phyloP scores from a whole-genome alignment of 2,888 invertebrate genomes.

The Drosophila quinaria region DNA sequence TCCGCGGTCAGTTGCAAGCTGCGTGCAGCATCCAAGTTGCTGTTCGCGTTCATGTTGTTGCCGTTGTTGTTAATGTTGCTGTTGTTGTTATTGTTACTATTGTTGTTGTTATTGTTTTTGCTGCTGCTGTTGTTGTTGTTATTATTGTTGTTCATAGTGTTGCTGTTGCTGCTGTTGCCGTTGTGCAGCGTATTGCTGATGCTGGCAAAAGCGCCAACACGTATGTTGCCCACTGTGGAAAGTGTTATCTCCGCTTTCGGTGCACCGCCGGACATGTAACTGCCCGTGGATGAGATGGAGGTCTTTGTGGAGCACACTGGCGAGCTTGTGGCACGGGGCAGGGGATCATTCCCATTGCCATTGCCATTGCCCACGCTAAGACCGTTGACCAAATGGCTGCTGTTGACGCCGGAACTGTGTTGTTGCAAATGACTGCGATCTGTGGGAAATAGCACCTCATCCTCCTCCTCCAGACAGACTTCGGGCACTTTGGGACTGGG shows the following conservation, averaged over 20 bases:
- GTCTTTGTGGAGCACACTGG: constrained; percentile 67
- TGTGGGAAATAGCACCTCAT: constrained; percentile 82
- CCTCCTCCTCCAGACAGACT: constrained; percentile 85
- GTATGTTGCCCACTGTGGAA: constrained; percentile 79
- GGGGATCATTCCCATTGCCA: constrained; percentile 35
- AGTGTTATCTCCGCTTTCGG: constrained; percentile 77
- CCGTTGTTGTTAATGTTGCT: constrained; percentile 22
- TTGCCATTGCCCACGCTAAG: too few relatives aligned
- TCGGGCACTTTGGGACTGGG: constrained; percentile 85
- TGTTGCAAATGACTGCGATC: constrained; percentile 76
- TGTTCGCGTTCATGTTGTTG: constrained; percentile 39
- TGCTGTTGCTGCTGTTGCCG: constrained; percentile 39
- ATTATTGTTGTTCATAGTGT: constrained; percentile 19
- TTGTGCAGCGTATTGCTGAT: constrained; percentile 76
- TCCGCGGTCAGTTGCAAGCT: constrained; percentile 66
- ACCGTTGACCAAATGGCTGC: constrained; percentile 26
- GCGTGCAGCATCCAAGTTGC: constrained; percentile 20
- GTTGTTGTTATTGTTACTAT: constrained; percentile 33
- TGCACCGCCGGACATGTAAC: constrained; percentile 54
- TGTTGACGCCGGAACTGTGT: constrained; percentile 23
- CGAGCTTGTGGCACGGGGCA: constrained; percentile 62
- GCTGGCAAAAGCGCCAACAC: constrained; percentile 82
- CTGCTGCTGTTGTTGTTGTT: constrained; percentile 24
- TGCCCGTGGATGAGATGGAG: constrained; percentile 64
- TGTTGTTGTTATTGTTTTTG: constrained; percentile 23